Evolutionary conservation across 2,888 invertebrate species (phyloP).

Genomic region (Hydriomena furcata): DNA sequence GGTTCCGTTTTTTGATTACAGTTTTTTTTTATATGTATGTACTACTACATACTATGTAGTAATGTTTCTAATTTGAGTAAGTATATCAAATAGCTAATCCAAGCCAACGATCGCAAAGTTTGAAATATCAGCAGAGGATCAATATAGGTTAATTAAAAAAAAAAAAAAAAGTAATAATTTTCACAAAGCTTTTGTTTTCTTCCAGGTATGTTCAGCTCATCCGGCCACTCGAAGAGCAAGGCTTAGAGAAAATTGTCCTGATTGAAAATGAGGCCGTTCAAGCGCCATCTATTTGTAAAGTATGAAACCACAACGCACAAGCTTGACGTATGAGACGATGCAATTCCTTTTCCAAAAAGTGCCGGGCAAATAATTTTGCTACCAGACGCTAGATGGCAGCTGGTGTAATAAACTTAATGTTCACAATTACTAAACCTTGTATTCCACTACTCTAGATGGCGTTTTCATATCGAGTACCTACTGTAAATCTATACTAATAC

Average conservation of each 20-base stretch:
- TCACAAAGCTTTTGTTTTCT: not conserved
- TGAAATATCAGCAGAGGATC: too few species aligned
- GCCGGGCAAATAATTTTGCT: conserved; percentile 2
- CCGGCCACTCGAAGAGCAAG: too few species aligned
- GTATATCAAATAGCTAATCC: too few species aligned
- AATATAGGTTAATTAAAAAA: too few species aligned
- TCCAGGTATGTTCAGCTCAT: conserved; percentile 13
- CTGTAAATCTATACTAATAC: too few species aligned
- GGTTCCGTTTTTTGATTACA: too few species aligned
- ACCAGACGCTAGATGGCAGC: conserved; percentile 25
- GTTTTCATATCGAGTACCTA: not conserved
- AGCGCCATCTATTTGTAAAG: conserved; percentile 12
- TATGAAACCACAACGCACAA: not conserved
- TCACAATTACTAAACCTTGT: not conserved
- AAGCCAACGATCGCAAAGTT: too few species aligned
- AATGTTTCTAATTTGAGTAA: too few species aligned
- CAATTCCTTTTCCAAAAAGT: not conserved
- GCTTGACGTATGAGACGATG: not conserved
- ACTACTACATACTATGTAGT: too few species aligned
- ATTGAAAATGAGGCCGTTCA: not conserved
- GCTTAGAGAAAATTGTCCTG: not conserved
- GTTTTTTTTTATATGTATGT: too few species aligned
- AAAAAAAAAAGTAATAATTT: too few species aligned
- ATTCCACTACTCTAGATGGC: conserved; percentile 25
- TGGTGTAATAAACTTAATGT: not conserved